phyloP scores from a whole-genome alignment of 2,797 vertebrate genomes.

The Chromis chromis region DNA sequence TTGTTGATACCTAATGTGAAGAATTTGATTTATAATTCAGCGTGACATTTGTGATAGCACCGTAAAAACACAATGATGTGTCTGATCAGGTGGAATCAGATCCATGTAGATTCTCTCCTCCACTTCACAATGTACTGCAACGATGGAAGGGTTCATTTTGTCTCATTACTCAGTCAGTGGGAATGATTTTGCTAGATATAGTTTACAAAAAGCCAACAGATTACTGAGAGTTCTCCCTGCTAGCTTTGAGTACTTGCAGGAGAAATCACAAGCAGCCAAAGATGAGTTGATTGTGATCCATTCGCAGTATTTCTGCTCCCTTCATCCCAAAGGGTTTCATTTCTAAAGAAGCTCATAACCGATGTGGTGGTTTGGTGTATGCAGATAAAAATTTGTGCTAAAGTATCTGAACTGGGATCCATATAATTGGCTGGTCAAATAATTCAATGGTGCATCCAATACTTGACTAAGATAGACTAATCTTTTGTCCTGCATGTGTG shows the following conservation, averaged over 20 bases:
- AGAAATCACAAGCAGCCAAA: background rate
- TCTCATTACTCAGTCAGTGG: background rate
- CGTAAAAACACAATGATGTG: background rate
- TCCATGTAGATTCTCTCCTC: background rate
- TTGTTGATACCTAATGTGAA: no score
- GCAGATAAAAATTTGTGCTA: no score
- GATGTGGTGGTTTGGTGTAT: background rate
- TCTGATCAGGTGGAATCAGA: no score
- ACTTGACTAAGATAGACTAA: no score
- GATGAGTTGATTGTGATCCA: background rate
- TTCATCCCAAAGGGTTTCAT: background rate
- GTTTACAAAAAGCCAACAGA: background rate
- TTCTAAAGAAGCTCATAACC: background rate
- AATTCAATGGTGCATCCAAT: no score
- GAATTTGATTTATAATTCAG: constrained; percentile 9
- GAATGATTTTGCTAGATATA: background rate
- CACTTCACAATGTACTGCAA: constrained; percentile 1
- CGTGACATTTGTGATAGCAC: background rate
- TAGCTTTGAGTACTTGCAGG: background rate
- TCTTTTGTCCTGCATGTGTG: no score
- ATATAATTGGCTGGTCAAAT: no score
- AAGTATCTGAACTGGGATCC: no score
- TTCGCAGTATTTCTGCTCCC: background rate
- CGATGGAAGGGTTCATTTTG: background rate
- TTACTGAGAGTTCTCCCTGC: background rate